Evolutionary conservation across 1,140 invertebrate species (phyloP).

Genomic region (Anoplophora glabripennis): DNA sequence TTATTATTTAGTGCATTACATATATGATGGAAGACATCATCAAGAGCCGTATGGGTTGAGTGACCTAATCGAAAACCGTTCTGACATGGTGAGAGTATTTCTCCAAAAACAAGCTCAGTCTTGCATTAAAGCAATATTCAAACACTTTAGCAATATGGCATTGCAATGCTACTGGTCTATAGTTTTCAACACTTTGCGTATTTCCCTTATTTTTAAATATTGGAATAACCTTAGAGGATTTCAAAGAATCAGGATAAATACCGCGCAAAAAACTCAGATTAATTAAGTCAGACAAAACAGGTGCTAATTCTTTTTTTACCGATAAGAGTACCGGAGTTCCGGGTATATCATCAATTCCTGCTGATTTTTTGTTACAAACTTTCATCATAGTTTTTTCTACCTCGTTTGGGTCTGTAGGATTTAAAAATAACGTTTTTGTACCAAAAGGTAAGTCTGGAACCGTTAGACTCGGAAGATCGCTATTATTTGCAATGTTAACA

Average conservation of each 20-base stretch:
- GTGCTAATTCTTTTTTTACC: not conserved
- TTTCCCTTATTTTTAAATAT: slow-evolving; percentile 3
- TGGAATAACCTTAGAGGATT: not conserved
- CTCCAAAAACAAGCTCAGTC: not conserved
- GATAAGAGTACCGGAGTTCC: slow-evolving; percentile 1
- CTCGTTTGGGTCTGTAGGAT: slow-evolving; percentile 1
- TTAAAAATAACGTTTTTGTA: slow-evolving; percentile 1
- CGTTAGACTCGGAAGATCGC: not conserved
- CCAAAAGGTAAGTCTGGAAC: too few species aligned
- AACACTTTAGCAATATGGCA: slow-evolving; percentile 2
- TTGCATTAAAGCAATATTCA: slow-evolving; percentile 7
- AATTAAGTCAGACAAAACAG: not conserved
- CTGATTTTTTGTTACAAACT: not conserved
- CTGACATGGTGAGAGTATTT: too few species aligned
- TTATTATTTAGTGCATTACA: not conserved
- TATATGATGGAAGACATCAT: not conserved
- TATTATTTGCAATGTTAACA: not conserved
- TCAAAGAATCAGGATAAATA: not conserved
- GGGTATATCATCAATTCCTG: slow-evolving; percentile 3
- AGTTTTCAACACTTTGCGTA: not conserved
- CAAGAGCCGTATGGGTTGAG: too few species aligned
- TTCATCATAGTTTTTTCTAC: slow-evolving; percentile 6
- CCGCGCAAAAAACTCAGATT: not conserved
- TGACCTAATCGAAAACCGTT: too few species aligned
- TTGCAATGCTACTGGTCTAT: slow-evolving; percentile 3